phyloP scores from a whole-genome alignment of 1,140 invertebrate species.

The Halotydeus destructor region DNA sequence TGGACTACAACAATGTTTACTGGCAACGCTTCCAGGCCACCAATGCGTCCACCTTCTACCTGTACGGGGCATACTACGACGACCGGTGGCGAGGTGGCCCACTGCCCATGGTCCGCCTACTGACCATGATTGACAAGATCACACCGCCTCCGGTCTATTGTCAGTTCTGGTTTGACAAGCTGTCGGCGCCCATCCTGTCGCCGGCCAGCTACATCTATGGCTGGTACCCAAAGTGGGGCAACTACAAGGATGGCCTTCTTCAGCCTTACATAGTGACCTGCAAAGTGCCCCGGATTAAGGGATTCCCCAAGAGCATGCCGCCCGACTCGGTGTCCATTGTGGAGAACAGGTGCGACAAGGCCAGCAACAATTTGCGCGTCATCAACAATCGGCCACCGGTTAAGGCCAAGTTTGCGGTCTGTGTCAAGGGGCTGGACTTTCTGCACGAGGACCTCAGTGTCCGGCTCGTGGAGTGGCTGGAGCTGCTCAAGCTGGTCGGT shows the following conservation, averaged over 20 bases:
- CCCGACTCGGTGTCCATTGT: conserved; percentile 69
- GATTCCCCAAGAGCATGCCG: conserved; percentile 28
- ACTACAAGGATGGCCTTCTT: conserved; percentile 72
- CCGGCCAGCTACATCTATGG: conserved; percentile 62
- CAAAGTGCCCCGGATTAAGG: conserved; percentile 35
- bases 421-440: conserved; percentile 81
- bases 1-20: conserved; percentile 76
- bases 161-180: conserved; percentile 70
- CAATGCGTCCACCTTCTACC: conserved; percentile 47
- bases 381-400: conserved; percentile 41
- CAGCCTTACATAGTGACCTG: conserved; percentile 77
- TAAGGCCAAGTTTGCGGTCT: conserved; percentile 69
- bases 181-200: conserved; percentile 51
- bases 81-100: conserved; percentile 46
- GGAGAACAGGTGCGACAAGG: conserved; percentile 55
- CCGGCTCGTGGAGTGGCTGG: conserved; percentile 81
- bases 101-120: conserved; percentile 56
- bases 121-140: conserved; percentile 72
- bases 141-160: conserved; percentile 60
- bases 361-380: conserved; percentile 65
- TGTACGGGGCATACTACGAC: conserved; percentile 75
- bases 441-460: conserved; percentile 72
- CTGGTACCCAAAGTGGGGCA: conserved; percentile 84
- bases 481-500: conserved; percentile 58
- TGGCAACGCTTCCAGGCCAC: conserved; percentile 58